Conservation (phyloP, 2,888 invertebrate genomes). For the Acanthosepion pharaonis region DNA sequence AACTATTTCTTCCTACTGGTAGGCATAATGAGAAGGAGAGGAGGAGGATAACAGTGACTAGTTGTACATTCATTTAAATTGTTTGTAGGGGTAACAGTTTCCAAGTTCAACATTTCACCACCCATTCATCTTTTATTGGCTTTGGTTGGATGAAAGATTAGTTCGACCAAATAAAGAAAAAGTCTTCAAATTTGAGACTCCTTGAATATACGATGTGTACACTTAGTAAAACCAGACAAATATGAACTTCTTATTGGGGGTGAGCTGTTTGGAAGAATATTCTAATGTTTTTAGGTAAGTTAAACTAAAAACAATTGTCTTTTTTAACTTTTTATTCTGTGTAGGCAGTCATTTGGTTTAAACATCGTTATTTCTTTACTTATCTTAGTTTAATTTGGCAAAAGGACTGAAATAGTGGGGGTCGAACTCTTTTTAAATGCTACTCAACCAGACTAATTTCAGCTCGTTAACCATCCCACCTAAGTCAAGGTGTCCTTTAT, state of each 20-base stretch:
- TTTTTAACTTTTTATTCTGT: no score
- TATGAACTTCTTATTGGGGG: background rate
- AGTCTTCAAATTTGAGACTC: background rate
- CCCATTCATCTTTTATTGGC: background rate
- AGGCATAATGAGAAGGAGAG: background rate
- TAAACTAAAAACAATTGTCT: background rate
- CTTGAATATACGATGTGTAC: background rate
- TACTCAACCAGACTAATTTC: no score
- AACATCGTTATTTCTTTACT: no score
- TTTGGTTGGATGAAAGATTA: background rate
- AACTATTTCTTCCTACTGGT: background rate
- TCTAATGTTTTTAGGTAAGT: constrained; percentile 6
- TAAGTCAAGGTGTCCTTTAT: no score
- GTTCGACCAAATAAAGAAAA: no score
- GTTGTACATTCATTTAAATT: background rate
- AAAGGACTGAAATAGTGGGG: no score
- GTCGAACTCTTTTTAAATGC: no score
- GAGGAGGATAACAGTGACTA: background rate
- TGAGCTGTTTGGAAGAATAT: background rate
- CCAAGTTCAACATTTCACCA: background rate
- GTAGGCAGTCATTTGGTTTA: background rate
- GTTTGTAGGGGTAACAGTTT: background rate
- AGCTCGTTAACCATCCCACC: no score
- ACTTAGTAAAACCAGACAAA: background rate
- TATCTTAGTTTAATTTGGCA: no score